Conservation (phyloP, 2,113 vertebrate species). For the Nesoenas mayeri region DNA sequence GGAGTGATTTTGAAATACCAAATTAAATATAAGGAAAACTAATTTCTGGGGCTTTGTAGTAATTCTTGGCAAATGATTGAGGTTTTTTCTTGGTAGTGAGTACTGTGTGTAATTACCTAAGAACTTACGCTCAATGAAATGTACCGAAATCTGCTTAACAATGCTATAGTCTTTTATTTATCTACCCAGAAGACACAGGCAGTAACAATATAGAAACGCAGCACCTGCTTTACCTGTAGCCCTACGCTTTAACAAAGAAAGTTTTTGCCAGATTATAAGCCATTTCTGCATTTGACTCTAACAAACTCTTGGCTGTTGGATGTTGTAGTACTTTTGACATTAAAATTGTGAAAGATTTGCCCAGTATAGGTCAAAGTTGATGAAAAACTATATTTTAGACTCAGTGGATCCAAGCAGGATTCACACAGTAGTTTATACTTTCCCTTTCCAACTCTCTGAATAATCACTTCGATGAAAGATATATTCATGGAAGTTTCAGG, state of each 20-base stretch:
- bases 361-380: neutral
- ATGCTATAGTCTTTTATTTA: neutral
- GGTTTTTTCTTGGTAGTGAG: accelerated
- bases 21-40: neutral
- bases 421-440: neutral
- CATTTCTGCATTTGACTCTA: neutral
- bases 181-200: neutral
- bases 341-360: neutral
- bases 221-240: neutral
- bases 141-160: neutral
- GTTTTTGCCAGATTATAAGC: neutral
- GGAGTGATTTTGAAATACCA: neutral
- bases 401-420: neutral
- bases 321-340: neutral
- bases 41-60: neutral
- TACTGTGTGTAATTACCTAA: neutral
- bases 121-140: neutral
- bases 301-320: neutral
- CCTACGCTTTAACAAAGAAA: neutral
- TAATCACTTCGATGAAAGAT: neutral
- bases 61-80: neutral
- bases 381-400: neutral
- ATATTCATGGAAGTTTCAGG: neutral
- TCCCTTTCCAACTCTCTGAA: neutral
- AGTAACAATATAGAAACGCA: neutral